Evolutionary conservation across 2,113 vertebrate species (phyloP).

Genomic region (Cairina moschata): DNA sequence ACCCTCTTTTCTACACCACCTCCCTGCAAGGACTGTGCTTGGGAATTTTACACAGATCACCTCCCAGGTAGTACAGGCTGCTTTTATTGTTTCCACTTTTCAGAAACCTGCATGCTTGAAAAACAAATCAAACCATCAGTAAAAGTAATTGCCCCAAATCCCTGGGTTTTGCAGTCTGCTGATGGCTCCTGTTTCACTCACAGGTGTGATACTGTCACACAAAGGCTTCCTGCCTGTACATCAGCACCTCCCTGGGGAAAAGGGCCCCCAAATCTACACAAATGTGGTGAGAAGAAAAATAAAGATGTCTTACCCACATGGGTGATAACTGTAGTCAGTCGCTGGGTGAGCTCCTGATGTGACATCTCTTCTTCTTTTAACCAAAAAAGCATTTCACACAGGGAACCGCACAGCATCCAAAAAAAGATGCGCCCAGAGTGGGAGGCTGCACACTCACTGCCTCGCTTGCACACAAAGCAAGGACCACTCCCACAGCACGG

Average conservation of each 20-base stretch:
- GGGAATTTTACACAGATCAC: slow-evolving; percentile 35
- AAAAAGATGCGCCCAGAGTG: slow-evolving; percentile 59
- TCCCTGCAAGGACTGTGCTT: not conserved
- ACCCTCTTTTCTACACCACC: not conserved
- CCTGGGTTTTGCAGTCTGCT: not conserved
- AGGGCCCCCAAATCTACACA: not conserved
- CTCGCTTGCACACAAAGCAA: slow-evolving; percentile 75
- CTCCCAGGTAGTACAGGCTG: slow-evolving; percentile 31
- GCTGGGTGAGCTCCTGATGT: slow-evolving; percentile 88
- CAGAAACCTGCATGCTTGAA: not conserved
- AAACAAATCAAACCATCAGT: not conserved
- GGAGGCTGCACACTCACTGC: slow-evolving; percentile 65
- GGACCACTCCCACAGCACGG: slow-evolving; percentile 79
- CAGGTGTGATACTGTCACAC: slow-evolving; percentile 45
- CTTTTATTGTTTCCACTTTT: slow-evolving; percentile 2
- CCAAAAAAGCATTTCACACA: slow-evolving; percentile 90
- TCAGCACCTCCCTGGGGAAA: not conserved
- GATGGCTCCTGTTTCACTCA: not conserved
- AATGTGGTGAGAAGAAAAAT: not conserved
- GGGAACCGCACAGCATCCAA: slow-evolving; percentile 67
- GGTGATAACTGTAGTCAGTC: slow-evolving; percentile 90
- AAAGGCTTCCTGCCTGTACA: not conserved
- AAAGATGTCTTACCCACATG: slow-evolving; percentile 88
- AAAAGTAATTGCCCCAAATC: not conserved
- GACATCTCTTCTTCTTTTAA: slow-evolving; percentile 94